Evolutionary conservation across 2,113 vertebrate genomes (phyloP).

Genomic region (Procavia capensis): DNA sequence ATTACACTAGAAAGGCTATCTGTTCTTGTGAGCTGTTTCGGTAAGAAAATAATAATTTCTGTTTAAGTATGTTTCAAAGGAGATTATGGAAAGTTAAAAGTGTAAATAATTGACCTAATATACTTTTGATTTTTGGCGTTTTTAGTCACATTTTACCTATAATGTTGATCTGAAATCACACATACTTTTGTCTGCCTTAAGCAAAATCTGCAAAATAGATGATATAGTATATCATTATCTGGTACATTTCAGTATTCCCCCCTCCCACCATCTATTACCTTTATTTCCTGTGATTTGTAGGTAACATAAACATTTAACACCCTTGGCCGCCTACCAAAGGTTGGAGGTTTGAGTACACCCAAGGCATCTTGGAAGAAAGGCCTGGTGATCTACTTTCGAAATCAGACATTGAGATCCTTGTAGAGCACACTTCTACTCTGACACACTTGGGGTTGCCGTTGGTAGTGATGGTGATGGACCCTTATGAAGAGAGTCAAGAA

Average conservation of each 20-base stretch:
- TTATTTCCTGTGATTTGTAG: background rate
- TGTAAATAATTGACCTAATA: slow-evolving; percentile 3
- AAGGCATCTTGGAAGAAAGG: background rate
- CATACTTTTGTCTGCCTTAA: slow-evolving; percentile 3
- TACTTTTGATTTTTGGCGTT: slow-evolving; percentile 44
- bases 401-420: background rate
- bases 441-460: background rate
- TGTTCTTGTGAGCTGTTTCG: slow-evolving; percentile 12
- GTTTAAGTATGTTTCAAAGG: slow-evolving; percentile 40
- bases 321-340: background rate
- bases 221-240: slow-evolving; percentile 1
- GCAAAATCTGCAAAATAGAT: slow-evolving; percentile 24
- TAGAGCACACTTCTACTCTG: background rate
- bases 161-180: slow-evolving; percentile 24
- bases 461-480: background rate
- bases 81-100: background rate
- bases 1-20: slow-evolving; percentile 1
- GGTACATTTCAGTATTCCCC: background rate
- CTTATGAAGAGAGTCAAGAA: background rate
- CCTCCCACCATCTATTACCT: background rate
- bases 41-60: slow-evolving; percentile 53
- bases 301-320: background rate
- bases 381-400: background rate
- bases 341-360: background rate
- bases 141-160: slow-evolving; percentile 18